Evolutionary conservation across 1,140 invertebrate species (phyloP).

Genomic region (Wasmannia auropunctata): DNA sequence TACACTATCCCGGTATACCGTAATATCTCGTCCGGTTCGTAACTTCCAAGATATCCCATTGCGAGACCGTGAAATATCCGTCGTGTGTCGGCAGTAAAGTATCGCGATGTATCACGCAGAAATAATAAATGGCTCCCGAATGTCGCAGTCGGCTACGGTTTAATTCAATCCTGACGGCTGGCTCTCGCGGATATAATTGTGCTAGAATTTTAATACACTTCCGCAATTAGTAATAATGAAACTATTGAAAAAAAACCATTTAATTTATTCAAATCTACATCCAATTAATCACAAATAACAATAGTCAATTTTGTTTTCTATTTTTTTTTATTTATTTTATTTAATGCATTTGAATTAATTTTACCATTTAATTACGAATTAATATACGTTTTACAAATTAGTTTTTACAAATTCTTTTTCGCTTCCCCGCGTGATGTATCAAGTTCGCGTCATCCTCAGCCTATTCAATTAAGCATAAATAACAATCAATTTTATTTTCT

Average conservation of each 20-base stretch:
- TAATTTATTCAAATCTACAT: neutral
- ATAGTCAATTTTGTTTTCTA: neutral
- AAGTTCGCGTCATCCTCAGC: neutral
- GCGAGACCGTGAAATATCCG: slow-evolving; percentile 55
- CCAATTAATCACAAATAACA: neutral
- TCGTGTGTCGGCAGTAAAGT: slow-evolving; percentile 42
- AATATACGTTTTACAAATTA: no score
- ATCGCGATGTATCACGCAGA: slow-evolving; percentile 51
- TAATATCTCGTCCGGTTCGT: slow-evolving; percentile 30
- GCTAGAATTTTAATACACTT: neutral
- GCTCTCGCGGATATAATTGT: slow-evolving; percentile 22
- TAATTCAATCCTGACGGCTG: slow-evolving; percentile 4
- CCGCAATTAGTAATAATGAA: neutral
- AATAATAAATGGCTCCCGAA: slow-evolving; percentile 50
- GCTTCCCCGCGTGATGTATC: neutral
- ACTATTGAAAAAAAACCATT: neutral
- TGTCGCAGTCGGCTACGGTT: slow-evolving; percentile 36
- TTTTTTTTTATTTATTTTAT: neutral
- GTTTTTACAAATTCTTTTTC: neutral
- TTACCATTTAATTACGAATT: no score
- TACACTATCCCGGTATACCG: slow-evolving; percentile 9
- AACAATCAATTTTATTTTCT: neutral
- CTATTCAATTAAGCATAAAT: neutral
- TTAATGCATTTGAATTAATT: neutral
- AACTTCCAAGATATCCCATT: slow-evolving; percentile 41